phyloP scores from a whole-genome alignment of 2,888 invertebrate genomes.

The Dasysyrphus albostriatus region DNA sequence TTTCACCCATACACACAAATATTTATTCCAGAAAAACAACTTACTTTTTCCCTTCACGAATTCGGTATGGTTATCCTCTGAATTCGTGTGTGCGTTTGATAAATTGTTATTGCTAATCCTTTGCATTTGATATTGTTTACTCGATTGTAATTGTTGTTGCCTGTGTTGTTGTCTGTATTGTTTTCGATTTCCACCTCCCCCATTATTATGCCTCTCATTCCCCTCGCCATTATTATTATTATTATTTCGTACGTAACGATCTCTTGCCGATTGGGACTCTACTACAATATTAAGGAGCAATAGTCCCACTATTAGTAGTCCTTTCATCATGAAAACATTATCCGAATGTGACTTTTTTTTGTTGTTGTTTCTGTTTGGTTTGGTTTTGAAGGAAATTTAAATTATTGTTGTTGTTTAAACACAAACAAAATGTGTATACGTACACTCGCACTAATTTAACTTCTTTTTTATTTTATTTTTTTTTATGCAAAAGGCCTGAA shows the following conservation, averaged over 20 bases:
- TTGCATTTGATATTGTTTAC: slow-evolving; percentile 74
- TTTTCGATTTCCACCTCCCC: slow-evolving; percentile 60
- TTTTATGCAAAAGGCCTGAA: slow-evolving; percentile 62
- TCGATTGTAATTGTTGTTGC: slow-evolving; percentile 74
- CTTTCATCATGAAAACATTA: slow-evolving; percentile 79
- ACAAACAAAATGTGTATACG: slow-evolving; percentile 17
- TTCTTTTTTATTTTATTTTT: slow-evolving; percentile 19
- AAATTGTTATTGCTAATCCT: slow-evolving; percentile 72
- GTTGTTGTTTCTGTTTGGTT: neutral
- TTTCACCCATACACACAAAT: neutral
- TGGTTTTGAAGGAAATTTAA: neutral
- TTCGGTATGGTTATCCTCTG: slow-evolving; percentile 85
- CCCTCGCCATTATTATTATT: slow-evolving; percentile 74
- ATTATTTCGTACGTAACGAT: slow-evolving; percentile 79
- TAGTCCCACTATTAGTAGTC: slow-evolving; percentile 79
- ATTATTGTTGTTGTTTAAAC: slow-evolving; percentile 25
- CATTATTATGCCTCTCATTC: slow-evolving; percentile 18
- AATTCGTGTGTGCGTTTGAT: slow-evolving; percentile 62
- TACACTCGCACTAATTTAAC: slow-evolving; percentile 45
- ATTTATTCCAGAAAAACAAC: slow-evolving; percentile 80
- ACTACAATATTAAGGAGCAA: slow-evolving; percentile 80
- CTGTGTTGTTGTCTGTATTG: slow-evolving; percentile 53
- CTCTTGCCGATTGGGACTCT: slow-evolving; percentile 77
- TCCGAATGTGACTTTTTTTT: slow-evolving; percentile 63
- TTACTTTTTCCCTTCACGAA: slow-evolving; percentile 92